These are phyloP conservation scores for Hypsibius dujardini DNA, from an alignment of 1,140 invertebrate species.

Conservation along the genomic window DNA sequence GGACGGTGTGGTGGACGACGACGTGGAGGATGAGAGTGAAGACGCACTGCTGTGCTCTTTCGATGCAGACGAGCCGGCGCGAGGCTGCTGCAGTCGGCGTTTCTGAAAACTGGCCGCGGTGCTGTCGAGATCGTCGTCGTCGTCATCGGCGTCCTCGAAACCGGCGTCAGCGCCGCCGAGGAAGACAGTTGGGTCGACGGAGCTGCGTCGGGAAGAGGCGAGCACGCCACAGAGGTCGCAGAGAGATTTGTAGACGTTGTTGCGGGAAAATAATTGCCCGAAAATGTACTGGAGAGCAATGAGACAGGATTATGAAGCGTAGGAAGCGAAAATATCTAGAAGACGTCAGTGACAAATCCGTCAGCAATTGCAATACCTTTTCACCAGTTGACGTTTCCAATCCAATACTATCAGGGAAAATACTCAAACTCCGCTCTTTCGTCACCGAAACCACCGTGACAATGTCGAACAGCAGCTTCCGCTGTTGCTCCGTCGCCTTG, in stretches of 20 bases:
- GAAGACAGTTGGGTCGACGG: neutral
- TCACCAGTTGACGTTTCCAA: neutral
- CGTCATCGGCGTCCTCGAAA: neutral
- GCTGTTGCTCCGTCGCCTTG: neutral
- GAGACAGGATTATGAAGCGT: too few species aligned
- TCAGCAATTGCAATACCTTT: neutral
- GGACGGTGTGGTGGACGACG: neutral
- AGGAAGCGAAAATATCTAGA: too few species aligned
- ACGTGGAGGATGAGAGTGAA: neutral
- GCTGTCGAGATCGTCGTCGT: neutral
- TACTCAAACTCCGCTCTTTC: neutral
- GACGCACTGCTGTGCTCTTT: neutral
- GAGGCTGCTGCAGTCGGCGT: too few species aligned
- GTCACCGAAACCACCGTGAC: neutral
- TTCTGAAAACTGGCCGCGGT: neutral
- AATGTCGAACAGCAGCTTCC: neutral
- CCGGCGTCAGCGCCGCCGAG: neutral
- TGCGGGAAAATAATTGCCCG: slow-evolving; percentile 5
- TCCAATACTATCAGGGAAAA: slow-evolving; percentile 12
- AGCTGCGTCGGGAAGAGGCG: neutral
- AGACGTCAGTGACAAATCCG: slow-evolving; percentile 2
- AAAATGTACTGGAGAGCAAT: neutral
- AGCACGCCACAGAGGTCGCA: neutral
- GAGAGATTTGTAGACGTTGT: slow-evolving; percentile 2
- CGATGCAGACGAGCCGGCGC: too few species aligned